phyloP scores from a whole-genome alignment of 2,888 invertebrate species.

The Nomada goodeniana region DNA sequence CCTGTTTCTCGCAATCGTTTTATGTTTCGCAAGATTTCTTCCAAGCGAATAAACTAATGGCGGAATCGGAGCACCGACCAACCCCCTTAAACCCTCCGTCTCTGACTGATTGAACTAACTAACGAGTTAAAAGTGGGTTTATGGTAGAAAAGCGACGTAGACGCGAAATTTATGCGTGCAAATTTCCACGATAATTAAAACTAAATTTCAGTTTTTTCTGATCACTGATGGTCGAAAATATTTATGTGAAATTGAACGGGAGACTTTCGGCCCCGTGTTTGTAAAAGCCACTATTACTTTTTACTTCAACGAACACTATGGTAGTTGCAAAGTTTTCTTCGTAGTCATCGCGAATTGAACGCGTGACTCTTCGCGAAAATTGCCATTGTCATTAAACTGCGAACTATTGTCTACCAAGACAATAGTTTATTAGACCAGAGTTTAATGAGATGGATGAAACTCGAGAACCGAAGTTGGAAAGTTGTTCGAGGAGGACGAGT shows the following conservation, averaged over 20 bases:
- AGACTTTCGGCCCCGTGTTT: too few relatives aligned
- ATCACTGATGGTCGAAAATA: too few relatives aligned
- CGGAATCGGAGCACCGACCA: neutral
- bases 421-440: neutral
- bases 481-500: neutral
- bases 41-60: neutral
- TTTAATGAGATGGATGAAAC: slow-evolving; percentile 1
- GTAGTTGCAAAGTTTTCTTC: neutral
- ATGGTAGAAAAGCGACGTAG: too few relatives aligned
- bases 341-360: neutral
- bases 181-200: neutral
- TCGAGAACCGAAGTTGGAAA: slow-evolving; percentile 13
- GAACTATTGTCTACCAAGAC: neutral
- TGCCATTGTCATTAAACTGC: too few relatives aligned
- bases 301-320: neutral
- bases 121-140: too few relatives aligned
- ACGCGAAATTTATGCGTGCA: too few relatives aligned
- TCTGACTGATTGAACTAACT: too few relatives aligned
- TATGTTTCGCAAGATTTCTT: too few relatives aligned
- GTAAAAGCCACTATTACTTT: neutral
- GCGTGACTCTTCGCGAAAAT: neutral
- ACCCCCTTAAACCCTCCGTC: neutral
- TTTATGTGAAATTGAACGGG: too few relatives aligned
- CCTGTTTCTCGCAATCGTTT: too few relatives aligned
- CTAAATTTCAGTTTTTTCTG: too few relatives aligned